Conservation (phyloP, 2,797 vertebrate genomes). For the Tolypeutes matacus region DNA sequence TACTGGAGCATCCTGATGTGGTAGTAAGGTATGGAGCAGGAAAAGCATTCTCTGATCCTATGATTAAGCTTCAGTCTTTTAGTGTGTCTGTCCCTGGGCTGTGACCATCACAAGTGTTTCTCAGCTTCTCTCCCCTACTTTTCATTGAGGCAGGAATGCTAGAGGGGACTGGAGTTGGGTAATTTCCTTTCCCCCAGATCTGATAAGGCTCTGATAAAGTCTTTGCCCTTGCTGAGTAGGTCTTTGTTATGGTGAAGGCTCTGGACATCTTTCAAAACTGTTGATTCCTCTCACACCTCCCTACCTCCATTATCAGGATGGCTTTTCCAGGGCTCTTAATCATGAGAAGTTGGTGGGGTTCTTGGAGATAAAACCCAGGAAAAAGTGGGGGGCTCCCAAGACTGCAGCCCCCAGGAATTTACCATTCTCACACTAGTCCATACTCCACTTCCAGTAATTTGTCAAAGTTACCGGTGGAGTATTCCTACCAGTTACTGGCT, state of each 20-base stretch:
- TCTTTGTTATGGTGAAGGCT: neutral
- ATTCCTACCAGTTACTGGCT: neutral
- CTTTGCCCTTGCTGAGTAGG: neutral
- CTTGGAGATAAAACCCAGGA: neutral
- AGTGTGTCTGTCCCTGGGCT: neutral
- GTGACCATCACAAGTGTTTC: neutral
- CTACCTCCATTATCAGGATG: constrained; percentile 1
- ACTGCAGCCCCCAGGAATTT: neutral
- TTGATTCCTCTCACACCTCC: neutral
- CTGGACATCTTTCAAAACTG: neutral
- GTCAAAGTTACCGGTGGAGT: neutral
- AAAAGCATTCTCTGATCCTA: neutral
- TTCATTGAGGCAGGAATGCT: neutral
- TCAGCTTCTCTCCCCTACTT: neutral
- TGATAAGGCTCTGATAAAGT: neutral
- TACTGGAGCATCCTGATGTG: neutral
- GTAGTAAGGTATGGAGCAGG: neutral
- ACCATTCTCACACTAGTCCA: neutral
- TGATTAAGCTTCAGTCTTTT: constrained; percentile 35
- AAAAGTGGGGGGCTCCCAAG: neutral
- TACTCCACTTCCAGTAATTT: neutral
- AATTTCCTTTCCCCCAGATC: neutral
- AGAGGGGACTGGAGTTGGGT: neutral
- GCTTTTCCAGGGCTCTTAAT: neutral
- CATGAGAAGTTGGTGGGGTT: neutral